These are phyloP conservation scores for Lepisosteus osseus DNA, from an alignment of 2,113 vertebrate species.

Conservation along the genomic window DNA sequence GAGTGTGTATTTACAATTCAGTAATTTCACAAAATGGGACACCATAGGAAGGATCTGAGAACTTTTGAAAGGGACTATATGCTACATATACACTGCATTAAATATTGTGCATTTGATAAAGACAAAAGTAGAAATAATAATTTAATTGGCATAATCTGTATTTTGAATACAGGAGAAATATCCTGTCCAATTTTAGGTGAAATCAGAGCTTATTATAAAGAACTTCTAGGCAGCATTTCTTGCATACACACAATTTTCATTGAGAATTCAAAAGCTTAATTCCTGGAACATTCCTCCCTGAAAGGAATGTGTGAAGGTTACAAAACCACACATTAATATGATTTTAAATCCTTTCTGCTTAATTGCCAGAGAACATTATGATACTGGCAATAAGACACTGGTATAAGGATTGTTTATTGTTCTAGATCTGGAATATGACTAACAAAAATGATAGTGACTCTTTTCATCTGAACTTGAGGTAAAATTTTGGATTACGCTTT, in stretches of 20 bases:
- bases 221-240: no score
- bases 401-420: conserved; percentile 4
- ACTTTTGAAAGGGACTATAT: no score
- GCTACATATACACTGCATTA: no score
- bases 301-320: neutral
- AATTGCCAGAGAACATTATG: conserved; percentile 12
- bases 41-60: no score
- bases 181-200: no score
- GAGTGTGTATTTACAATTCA: no score
- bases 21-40: no score
- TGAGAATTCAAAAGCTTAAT: conserved; percentile 4
- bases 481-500: conserved; percentile 39
- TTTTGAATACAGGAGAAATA: no score
- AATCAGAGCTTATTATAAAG: no score
- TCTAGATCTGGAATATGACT: conserved; percentile 4
- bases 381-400: conserved; percentile 12
- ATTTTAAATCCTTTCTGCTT: neutral
- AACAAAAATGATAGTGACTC: conserved; percentile 18
- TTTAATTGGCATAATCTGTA: no score
- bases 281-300: neutral
- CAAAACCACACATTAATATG: conserved; percentile 7
- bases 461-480: conserved; percentile 31
- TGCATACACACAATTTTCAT: neutral
- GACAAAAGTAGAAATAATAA: no score
- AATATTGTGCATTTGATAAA: no score